phyloP scores from a whole-genome alignment of 2,888 invertebrate species.

The Girardia tigrina region DNA sequence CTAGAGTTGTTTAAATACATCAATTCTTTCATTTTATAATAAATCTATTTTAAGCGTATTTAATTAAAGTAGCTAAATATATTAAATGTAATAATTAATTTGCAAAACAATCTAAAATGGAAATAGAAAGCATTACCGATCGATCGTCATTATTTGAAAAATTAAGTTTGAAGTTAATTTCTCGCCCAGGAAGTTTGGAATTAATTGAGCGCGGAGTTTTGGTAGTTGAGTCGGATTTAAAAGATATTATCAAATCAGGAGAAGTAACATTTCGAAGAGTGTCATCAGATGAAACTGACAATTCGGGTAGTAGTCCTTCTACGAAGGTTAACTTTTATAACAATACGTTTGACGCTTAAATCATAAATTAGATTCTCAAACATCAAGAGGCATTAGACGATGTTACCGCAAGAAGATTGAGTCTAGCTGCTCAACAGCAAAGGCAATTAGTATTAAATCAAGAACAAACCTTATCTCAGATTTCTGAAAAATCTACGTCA shows the following conservation, averaged over 20 bases:
- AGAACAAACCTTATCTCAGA: not conserved
- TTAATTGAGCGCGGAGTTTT: slow-evolving; percentile 34
- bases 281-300: slow-evolving; percentile 12
- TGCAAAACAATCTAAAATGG: not conserved
- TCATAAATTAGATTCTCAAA: not conserved
- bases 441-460: not conserved
- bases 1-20: slow-evolving; percentile 11
- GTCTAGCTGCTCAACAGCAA: slow-evolving; percentile 12
- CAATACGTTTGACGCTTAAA: not conserved
- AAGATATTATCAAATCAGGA: slow-evolving; percentile 30
- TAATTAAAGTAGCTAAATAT: not conserved
- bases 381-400: slow-evolving; percentile 31
- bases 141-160: slow-evolving; percentile 27
- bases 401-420: slow-evolving; percentile 1
- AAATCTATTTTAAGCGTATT: not conserved
- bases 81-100: not conserved
- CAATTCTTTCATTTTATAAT: slow-evolving; percentile 2
- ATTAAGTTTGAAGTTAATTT: slow-evolving; percentile 29
- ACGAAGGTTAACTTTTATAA: not conserved
- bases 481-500: not conserved
- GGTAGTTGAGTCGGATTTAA: slow-evolving; percentile 8
- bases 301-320: slow-evolving; percentile 10
- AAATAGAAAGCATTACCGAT: not conserved
- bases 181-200: slow-evolving; percentile 36
- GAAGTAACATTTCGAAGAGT: slow-evolving; percentile 34